A percentile compares a stretch with the other conserved stretches of the same genome.
Conservation (phyloP, 2,113 vertebrate species). For the Nipponia nippon region DNA sequence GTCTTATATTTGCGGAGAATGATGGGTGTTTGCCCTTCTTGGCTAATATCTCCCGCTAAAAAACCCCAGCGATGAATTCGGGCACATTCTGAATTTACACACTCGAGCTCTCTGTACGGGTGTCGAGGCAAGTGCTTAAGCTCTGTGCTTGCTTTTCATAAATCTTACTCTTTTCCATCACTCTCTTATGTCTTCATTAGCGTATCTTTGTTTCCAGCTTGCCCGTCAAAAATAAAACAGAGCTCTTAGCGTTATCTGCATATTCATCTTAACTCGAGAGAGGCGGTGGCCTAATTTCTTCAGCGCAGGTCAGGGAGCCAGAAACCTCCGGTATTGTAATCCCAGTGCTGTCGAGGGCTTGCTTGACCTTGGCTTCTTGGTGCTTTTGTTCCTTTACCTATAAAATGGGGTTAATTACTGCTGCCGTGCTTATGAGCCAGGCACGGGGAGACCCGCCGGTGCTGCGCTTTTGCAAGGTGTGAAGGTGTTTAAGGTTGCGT, state of each 20-base stretch:
- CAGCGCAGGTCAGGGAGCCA: background rate
- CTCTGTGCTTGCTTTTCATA: background rate
- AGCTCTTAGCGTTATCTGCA: background rate
- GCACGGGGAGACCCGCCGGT: background rate
- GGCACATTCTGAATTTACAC: background rate
- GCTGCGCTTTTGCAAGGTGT: background rate
- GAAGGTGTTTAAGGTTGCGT: background rate
- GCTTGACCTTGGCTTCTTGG: fast-evolving
- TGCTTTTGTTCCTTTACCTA: background rate
- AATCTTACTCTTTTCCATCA: background rate
- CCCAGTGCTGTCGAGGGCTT: background rate
- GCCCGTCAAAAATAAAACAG: background rate
- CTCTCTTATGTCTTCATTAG: background rate
- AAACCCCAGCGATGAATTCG: background rate
- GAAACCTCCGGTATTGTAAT: background rate
- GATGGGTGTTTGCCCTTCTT: background rate
- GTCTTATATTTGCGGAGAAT: background rate
- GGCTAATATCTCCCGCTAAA: background rate
- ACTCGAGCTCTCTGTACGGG: fast-evolving
- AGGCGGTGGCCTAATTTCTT: background rate
- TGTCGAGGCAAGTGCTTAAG: fast-evolving
- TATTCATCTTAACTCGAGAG: background rate
- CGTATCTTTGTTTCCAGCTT: background rate
- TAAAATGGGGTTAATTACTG: background rate
- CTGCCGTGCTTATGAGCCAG: background rate